Percentiles rank a stretch among this genome's conserved stretches.
phyloP scores from a whole-genome alignment of 2,113 vertebrate genomes.

The Gasterosteus aculeatus region DNA sequence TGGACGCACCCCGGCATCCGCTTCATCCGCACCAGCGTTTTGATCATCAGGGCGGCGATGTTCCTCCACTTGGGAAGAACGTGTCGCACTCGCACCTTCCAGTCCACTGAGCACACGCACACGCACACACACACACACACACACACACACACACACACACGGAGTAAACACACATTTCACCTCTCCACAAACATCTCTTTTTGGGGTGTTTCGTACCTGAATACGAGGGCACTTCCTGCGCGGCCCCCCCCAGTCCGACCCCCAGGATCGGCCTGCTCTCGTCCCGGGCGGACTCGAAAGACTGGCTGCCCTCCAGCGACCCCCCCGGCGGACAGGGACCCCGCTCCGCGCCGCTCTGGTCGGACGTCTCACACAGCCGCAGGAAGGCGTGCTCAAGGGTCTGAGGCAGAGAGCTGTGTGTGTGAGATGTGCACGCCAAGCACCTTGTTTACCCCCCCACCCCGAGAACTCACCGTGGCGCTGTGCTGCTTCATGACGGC shows the following conservation, averaged over 20 bases:
- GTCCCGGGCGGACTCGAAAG: constrained; percentile 71
- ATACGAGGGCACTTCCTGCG: constrained; percentile 64
- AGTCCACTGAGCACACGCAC: constrained; percentile 68
- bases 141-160: constrained; percentile 16
- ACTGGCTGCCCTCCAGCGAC: constrained; percentile 58
- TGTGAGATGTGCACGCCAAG: too few species aligned
- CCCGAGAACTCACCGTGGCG: constrained; percentile 67
- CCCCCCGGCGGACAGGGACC: constrained; percentile 38
- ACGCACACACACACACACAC: constrained; percentile 15
- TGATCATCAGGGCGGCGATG: constrained; percentile 80
- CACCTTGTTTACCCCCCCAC: too few species aligned
- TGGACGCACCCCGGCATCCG: constrained; percentile 78
- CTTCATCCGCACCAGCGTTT: constrained; percentile 83
- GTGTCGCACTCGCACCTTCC: constrained; percentile 76
- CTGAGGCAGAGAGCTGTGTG: constrained; percentile 42
- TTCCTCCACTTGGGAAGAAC: constrained; percentile 82
- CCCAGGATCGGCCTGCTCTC: constrained; percentile 78
- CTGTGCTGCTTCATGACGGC: constrained; percentile 79
- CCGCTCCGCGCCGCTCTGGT: constrained; percentile 59
- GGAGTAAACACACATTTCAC: not conserved
- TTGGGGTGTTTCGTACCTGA: constrained; percentile 56
- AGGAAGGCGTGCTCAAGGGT: constrained; percentile 84
- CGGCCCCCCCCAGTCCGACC: not conserved
- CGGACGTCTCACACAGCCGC: constrained; percentile 80
- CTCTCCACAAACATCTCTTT: not conserved